These are phyloP conservation scores for Pristionchus fissidentatus DNA, from an alignment of 2,888 invertebrate genomes.

Conservation along the genomic window DNA sequence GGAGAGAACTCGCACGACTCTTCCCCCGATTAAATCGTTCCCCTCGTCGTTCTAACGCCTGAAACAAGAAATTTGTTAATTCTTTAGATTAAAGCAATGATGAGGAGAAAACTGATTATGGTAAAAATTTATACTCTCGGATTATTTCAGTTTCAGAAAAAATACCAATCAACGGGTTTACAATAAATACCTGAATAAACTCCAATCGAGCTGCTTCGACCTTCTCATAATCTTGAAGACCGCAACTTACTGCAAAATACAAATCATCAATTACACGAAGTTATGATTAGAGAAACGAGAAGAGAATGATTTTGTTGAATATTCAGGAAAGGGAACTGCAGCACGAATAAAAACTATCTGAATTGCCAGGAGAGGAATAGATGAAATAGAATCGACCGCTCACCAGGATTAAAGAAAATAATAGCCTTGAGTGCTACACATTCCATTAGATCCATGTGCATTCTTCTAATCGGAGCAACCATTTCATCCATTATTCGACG, in stretches of 20 bases:
- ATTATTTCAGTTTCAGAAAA: neutral
- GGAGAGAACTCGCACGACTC: conserved; percentile 65
- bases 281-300: no score
- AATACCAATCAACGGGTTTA: neutral
- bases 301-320: neutral
- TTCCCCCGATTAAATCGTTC: conserved; percentile 50
- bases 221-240: conserved; percentile 52
- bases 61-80: neutral
- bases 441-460: conserved; percentile 95
- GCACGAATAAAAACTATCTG: neutral
- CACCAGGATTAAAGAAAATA: conserved; percentile 97
- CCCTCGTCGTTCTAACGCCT: conserved; percentile 57
- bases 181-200: conserved; percentile 49
- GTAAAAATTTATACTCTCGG: no score
- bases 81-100: conserved; percentile 3
- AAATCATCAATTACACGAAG: neutral
- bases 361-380: neutral
- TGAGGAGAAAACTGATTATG: no score
- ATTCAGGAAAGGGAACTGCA: neutral
- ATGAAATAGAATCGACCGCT: conserved; percentile 72
- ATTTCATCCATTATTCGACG: conserved; percentile 94
- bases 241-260: conserved; percentile 53
- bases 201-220: conserved; percentile 61
- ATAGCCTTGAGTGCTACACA: conserved; percentile 97
- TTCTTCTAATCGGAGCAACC: conserved; percentile 91